Evolutionary conservation across 2,797 vertebrate species (phyloP), one percentile per base, ranked within the genome.

Genomic region (Ispidina lecontei): DNA sequence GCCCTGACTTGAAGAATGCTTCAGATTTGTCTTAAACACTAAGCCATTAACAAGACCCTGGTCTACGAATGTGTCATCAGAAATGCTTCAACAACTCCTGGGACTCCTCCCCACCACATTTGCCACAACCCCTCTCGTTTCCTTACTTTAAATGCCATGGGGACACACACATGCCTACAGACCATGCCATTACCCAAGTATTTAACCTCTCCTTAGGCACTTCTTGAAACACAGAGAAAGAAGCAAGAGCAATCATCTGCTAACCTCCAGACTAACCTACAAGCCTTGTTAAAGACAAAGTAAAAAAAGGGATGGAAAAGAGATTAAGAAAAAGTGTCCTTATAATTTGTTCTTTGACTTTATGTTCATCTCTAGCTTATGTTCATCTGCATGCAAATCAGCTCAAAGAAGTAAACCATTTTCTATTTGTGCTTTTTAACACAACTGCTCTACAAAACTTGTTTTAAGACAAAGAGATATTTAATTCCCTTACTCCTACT

Each of bases 1-100:
- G 94, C 41, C 91, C 76, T 55, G 69, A 91, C 93, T 92, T 97
- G 94, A 63, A 91, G 62, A 91, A 86, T 74, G 83, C 79, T 85
- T 35, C 87, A 83, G 86, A 95, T 86, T 90, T 88, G 82, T 75
- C 89, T 94, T 89, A 90, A 94, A 80, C 62, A 39, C 69, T 74
- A 92, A 95, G 85, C 80, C 77, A 65, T 82, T 85, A 94, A 89
- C 76, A 93, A 92, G 87, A 75, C 60, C 73, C 84, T 93, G 78
- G 52, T 78, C 58, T 84, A 62, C 41, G 91, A 74, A 91, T 63
- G 78, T 92, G 90, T 94, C 95, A 88, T 55, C n/a, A 21, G 41
- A 94, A 93, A 76, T 89, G 76, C 83, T 96, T 94, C 89, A 82
- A 82, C 64, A 92, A 39, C 18, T 29, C 58, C 56, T 60, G n/a